Evolutionary conservation across 2,113 vertebrate genomes (phyloP).

Genomic region (Pontoporia blainvillei): DNA sequence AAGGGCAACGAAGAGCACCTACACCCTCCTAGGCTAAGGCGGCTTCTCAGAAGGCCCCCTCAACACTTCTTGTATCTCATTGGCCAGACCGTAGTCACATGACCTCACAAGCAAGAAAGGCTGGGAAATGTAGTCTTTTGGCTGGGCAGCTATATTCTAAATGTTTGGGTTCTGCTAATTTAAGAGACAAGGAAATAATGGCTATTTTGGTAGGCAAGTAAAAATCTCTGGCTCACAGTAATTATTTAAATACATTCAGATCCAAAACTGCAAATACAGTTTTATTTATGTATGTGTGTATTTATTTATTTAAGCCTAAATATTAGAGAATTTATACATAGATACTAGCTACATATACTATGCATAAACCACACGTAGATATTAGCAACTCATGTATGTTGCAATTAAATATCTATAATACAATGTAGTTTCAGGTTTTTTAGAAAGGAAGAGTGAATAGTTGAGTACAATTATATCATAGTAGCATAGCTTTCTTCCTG

Average conservation of each 20-base stretch:
- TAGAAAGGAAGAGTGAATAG: neutral
- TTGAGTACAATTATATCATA: neutral
- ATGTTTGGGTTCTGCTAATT: neutral
- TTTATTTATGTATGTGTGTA: neutral
- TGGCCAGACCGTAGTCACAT: neutral
- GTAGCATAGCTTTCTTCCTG: slow-evolving; percentile 4
- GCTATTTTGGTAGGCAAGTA: neutral
- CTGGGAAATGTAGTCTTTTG: neutral
- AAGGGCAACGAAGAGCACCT: neutral
- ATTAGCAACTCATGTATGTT: neutral
- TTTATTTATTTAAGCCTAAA: slow-evolving; percentile 23
- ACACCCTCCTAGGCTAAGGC: neutral
- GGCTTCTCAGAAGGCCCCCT: neutral
- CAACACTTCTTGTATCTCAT: neutral
- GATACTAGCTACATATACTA: slow-evolving; percentile 16
- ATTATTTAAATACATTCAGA: neutral
- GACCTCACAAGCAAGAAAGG: neutral
- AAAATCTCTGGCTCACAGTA: neutral
- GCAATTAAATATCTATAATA: neutral
- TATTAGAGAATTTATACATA: slow-evolving; percentile 42
- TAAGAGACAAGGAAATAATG: neutral
- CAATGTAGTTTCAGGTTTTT: slow-evolving; percentile 12
- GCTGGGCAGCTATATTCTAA: neutral
- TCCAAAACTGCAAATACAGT: neutral
- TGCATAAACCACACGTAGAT: neutral